Percentiles rank a stretch among this genome's conserved stretches.
Evolutionary conservation across 92 coral and sea anemone species (phyloP).

Genomic region (Palythoa grandiflora): DNA sequence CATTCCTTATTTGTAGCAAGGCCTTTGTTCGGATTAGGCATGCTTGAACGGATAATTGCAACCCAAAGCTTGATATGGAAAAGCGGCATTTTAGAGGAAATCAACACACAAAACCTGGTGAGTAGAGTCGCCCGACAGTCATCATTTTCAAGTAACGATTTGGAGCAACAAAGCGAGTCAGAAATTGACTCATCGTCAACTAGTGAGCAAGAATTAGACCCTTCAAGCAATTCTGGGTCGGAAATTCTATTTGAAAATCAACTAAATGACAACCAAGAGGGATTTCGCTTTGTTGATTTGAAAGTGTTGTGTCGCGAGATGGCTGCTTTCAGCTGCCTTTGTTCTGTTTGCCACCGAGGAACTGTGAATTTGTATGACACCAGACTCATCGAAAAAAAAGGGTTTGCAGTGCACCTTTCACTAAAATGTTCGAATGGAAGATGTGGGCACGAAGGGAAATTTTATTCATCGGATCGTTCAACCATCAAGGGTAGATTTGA

Average conservation of each 20-base stretch:
- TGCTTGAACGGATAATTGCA: too few species aligned
- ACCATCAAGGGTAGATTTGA: constrained; percentile 3
- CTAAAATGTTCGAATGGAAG: background rate
- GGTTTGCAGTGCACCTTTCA: background rate
- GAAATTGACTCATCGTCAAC: too few species aligned
- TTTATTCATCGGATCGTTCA: constrained; percentile 20
- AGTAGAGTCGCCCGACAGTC: too few species aligned
- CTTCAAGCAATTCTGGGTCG: background rate
- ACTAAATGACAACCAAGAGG: background rate
- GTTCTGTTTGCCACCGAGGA: background rate
- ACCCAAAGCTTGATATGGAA: too few species aligned
- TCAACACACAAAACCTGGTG: too few species aligned
- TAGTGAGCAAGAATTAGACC: background rate
- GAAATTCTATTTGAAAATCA: background rate
- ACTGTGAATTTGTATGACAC: constrained; percentile 1
- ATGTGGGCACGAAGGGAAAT: constrained; percentile 15
- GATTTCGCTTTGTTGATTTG: background rate
- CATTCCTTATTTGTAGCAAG: too few species aligned
- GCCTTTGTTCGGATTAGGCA: too few species aligned
- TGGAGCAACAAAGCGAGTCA: too few species aligned
- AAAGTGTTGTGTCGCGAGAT: background rate
- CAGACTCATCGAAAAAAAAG: background rate
- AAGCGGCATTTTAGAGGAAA: too few species aligned
- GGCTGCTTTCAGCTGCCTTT: background rate
- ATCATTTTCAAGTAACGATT: too few species aligned